Percentiles rank a stretch among this genome's conserved stretches.
These are phyloP conservation scores for Molorchus minor DNA, from an alignment of 2,888 invertebrate genomes.

Conservation along the genomic window DNA sequence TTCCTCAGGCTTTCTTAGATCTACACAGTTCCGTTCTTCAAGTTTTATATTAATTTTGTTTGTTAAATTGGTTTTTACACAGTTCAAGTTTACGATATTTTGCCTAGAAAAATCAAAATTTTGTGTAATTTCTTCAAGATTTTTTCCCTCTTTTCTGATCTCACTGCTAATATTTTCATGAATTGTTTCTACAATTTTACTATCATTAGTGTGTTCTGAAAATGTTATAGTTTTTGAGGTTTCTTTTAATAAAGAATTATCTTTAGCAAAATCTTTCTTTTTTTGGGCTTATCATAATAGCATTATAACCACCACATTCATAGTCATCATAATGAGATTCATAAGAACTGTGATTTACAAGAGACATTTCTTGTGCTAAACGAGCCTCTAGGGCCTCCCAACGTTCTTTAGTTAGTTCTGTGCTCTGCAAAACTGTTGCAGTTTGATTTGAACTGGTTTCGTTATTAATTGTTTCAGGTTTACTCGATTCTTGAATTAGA, in stretches of 20 bases:
- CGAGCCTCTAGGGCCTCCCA: slow-evolving; percentile 61
- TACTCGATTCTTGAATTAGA: neutral
- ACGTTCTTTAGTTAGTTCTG: slow-evolving; percentile 57
- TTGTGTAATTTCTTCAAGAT: too few species aligned
- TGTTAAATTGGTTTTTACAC: too few species aligned
- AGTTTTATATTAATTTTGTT: too few species aligned
- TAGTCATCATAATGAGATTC: slow-evolving; percentile 40
- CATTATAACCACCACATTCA: slow-evolving; percentile 17
- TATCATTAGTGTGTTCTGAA: too few species aligned
- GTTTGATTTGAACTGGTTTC: neutral
- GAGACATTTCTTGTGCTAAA: slow-evolving; percentile 53
- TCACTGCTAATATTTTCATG: too few species aligned
- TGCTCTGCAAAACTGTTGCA: slow-evolving; percentile 35
- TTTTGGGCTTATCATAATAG: slow-evolving; percentile 28
- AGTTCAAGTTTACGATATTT: too few species aligned
- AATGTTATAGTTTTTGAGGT: too few species aligned
- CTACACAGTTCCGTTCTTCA: too few species aligned
- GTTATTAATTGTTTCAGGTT: neutral
- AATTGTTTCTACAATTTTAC: too few species aligned
- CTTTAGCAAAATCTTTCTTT: slow-evolving; percentile 32
- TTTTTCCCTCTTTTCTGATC: too few species aligned
- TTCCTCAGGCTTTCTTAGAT: too few species aligned
- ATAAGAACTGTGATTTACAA: slow-evolving; percentile 50
- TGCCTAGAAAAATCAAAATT: too few species aligned
- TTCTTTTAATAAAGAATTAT: slow-evolving; percentile 17